phyloP scores from a whole-genome alignment of 2,113 vertebrate species.

The Arothron firmamentum region DNA sequence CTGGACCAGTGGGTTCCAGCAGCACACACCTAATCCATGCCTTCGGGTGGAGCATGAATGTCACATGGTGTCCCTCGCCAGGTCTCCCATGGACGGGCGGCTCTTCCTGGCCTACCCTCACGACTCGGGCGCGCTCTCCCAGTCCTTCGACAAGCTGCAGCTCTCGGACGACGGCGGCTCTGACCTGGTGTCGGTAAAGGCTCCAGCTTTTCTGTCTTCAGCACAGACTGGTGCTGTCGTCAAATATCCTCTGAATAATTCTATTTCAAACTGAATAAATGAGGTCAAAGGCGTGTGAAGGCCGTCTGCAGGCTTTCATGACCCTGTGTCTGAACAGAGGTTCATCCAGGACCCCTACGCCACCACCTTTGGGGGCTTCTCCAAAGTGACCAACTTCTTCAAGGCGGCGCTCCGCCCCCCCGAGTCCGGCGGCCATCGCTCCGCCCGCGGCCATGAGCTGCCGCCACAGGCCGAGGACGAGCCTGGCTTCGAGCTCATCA shows the following conservation, averaged over 20 bases:
- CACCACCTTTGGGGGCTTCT: constrained; percentile 88
- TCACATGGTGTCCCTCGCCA: constrained; percentile 44
- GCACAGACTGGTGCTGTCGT: too few species aligned
- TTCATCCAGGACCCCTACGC: constrained; percentile 90
- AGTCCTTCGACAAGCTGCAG: constrained; percentile 84
- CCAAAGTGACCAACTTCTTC: constrained; percentile 92
- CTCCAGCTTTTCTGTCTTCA: too few species aligned
- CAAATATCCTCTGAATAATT: too few species aligned
- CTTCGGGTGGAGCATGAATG: neutral
- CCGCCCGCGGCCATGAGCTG: constrained; percentile 25
- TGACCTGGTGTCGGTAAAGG: constrained; percentile 81
- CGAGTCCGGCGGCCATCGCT: constrained; percentile 60
- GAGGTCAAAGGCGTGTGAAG: too few species aligned
- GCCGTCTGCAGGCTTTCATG: neutral
- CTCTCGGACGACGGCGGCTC: constrained; percentile 83
- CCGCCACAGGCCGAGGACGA: constrained; percentile 75
- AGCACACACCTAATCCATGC: neutral
- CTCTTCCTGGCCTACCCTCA: constrained; percentile 85
- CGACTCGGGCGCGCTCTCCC: constrained; percentile 80
- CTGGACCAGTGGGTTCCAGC: constrained; percentile 73
- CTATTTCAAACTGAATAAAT: too few species aligned
- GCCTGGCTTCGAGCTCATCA: constrained; percentile 89
- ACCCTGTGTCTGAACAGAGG: constrained; percentile 63
- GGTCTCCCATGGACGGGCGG: constrained; percentile 84
- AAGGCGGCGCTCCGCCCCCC: constrained; percentile 82